Evolutionary conservation across 2,888 invertebrate species (phyloP), one percentile per base, ranked within the genome.

Genomic region (Campoletis raptor): DNA sequence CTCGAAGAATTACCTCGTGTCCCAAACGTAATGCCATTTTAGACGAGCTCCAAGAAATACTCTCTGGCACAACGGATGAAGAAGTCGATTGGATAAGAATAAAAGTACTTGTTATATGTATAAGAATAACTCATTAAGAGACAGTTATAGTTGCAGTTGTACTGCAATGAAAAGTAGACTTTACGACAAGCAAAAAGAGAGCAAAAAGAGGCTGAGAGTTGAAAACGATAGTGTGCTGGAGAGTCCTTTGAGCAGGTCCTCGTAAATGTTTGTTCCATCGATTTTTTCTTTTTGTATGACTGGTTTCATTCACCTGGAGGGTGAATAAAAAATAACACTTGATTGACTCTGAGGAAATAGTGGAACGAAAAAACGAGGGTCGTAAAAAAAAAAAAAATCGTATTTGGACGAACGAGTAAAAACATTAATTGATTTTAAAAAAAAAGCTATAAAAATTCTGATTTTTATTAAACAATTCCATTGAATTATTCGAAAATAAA

Each of bases 211-310:
- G 40, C 21, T 52, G 52, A 77, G 36, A 57, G 30, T 12, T 45
- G 70, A 52, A 74, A 57, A 78, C 30, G 61, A 61, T 30, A 30
- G 30, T 61, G 15, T 61, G n/a, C n/a, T n/a, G 42, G 70, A 40
- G 69, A 48, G 21, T 40, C 72, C 45, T 57, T 64, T 45, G 61
- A 57, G 30, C 30, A 30, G 21, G 76, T 84, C 57, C 86, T 78
- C 74, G 67, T 80, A 82, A 87, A 85, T 87, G 85, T 85, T 87
- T 87, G 79, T 70, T 82, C 45, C 82, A 85, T 87, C 85, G 85
- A 82, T 76, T 70, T 86, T 24, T 30, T 86, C n/a, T 30, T 30
- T 36, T 21, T 8, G 54, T 73, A 18, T 70, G 12, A 8, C 21
- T 10, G 30, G 61, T 10, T 40, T 24, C 72, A 37, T 42, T 6